These are phyloP conservation scores for Mactra quadrangularis DNA, from an alignment of 1,140 invertebrate genomes.

Conservation along the genomic window DNA sequence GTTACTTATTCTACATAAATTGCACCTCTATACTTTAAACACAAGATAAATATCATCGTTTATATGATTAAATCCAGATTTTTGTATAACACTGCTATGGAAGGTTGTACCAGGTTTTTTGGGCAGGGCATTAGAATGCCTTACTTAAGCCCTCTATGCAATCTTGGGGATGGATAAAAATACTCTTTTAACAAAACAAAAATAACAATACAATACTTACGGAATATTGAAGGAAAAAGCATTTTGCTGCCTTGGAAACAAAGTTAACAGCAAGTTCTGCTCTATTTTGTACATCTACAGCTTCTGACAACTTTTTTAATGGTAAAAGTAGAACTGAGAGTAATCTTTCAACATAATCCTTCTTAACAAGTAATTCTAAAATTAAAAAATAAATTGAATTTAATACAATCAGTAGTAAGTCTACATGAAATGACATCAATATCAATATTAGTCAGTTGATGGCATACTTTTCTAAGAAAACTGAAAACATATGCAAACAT, in stretches of 20 bases:
- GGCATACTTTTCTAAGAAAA: too few relatives aligned
- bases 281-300: slow-evolving; percentile 47
- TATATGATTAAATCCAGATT: too few relatives aligned
- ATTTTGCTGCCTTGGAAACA: slow-evolving; percentile 74
- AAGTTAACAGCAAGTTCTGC: slow-evolving; percentile 73
- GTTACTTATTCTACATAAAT: too few relatives aligned
- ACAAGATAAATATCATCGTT: too few relatives aligned
- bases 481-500: too few relatives aligned
- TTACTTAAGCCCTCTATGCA: too few relatives aligned
- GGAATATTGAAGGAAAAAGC: slow-evolving; percentile 76
- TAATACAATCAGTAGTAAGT: not conserved
- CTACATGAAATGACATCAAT: not conserved
- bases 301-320: slow-evolving; percentile 51
- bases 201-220: slow-evolving; percentile 62
- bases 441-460: not conserved
- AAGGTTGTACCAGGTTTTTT: too few relatives aligned
- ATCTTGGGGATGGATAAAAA: too few relatives aligned
- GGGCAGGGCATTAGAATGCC: too few relatives aligned
- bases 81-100: too few relatives aligned
- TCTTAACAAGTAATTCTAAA: slow-evolving; percentile 67
- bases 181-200: too few relatives aligned
- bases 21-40: too few relatives aligned
- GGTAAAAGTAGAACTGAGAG: slow-evolving; percentile 63
- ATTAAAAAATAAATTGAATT: slow-evolving; percentile 13
- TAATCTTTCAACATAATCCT: slow-evolving; percentile 64